These are phyloP conservation scores for Actinia tenebrosa DNA, from an alignment of 64 coral and sea anemone species.

Conservation along the genomic window DNA sequence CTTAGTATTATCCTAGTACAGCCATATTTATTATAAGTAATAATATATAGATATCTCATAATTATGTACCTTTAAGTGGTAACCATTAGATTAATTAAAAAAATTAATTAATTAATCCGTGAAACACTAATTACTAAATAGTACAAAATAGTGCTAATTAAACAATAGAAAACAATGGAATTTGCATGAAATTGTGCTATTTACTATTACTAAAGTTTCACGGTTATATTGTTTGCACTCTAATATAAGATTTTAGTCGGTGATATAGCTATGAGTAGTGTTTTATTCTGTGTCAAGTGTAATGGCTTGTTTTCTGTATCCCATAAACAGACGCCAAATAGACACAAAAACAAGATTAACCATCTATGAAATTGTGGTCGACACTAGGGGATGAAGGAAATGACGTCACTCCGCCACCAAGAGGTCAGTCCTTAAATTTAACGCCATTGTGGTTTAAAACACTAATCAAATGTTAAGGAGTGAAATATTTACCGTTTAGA, in stretches of 20 bases:
- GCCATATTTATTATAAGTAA: not conserved
- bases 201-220: too few relatives aligned
- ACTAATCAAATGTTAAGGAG: too few relatives aligned
- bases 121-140: too few relatives aligned
- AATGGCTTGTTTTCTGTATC: not conserved
- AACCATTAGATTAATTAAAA: too few relatives aligned
- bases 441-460: too few relatives aligned
- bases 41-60: too few relatives aligned
- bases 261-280: not conserved
- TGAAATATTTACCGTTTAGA: too few relatives aligned
- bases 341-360: not conserved
- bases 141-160: too few relatives aligned
- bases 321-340: not conserved
- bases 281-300: not conserved
- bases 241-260: not conserved
- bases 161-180: too few relatives aligned
- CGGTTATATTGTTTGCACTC: not conserved
- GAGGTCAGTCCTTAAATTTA: not conserved
- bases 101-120: too few relatives aligned
- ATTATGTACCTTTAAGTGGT: not conserved
- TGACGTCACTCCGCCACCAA: not conserved
- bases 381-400: not conserved
- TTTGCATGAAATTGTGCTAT: too few relatives aligned
- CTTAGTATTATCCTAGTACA: not conserved
- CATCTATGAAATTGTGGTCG: not conserved